Percentiles rank a stretch among this genome's conserved stretches.
phyloP scores from a whole-genome alignment of 2,113 vertebrate species.

The Seriola rivoliana region DNA sequence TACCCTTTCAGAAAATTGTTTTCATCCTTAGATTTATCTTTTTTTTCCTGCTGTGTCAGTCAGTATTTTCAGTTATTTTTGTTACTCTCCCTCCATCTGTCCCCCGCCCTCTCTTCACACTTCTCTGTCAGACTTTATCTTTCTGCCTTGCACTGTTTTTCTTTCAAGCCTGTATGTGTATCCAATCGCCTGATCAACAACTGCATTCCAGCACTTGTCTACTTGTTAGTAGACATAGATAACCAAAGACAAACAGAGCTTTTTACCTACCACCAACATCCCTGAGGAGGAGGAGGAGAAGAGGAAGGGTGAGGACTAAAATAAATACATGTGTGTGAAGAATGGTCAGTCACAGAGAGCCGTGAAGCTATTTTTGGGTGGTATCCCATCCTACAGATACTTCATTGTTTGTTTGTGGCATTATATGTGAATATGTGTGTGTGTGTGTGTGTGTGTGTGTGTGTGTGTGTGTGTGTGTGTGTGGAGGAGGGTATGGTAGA shows the following conservation, averaged over 20 bases:
- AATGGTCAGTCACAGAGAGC: constrained; percentile 20
- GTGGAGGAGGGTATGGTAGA: constrained; percentile 38
- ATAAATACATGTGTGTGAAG: constrained; percentile 12
- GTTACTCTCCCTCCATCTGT: neutral
- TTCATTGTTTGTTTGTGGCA: constrained; percentile 31
- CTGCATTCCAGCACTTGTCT: constrained; percentile 18
- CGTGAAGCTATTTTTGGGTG: constrained; percentile 29
- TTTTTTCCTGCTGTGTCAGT: constrained; percentile 19
- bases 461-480: constrained; percentile 13
- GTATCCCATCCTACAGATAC: constrained; percentile 27
- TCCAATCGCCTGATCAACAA: constrained; percentile 38
- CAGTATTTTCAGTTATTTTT: constrained; percentile 24
- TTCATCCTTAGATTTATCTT: constrained; percentile 20
- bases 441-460: neutral
- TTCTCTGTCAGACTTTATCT: constrained; percentile 17
- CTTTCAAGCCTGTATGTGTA: constrained; percentile 27
- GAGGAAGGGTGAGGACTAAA: constrained; percentile 12
- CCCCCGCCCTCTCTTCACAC: constrained; percentile 1
- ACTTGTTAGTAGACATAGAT: constrained; percentile 5
- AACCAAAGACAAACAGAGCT: neutral
- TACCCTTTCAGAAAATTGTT: constrained; percentile 29
- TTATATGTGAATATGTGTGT: constrained; percentile 16
- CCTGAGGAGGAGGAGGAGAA: neutral
- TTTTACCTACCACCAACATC: neutral
- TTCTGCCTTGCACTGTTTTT: constrained; percentile 12